Evolutionary conservation across 2,113 vertebrate genomes (phyloP).

Genomic region (Hippocampus mohnikei): DNA sequence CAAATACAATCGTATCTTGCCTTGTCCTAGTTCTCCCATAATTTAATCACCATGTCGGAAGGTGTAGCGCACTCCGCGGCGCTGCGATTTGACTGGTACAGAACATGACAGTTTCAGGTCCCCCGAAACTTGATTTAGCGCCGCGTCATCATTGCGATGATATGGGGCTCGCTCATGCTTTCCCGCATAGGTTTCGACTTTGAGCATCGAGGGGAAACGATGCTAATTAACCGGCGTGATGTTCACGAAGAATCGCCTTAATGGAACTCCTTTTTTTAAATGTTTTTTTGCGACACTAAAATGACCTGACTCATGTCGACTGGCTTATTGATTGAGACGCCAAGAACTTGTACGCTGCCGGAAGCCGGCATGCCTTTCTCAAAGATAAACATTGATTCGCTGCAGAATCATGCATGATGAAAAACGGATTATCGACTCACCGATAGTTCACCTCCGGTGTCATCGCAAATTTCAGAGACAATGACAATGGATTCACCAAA

Average conservation of each 20-base stretch:
- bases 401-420: neutral
- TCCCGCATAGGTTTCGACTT: neutral
- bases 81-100: conserved; percentile 21
- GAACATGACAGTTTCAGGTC: conserved; percentile 41
- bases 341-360: neutral
- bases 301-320: neutral
- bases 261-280: neutral
- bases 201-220: neutral
- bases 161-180: neutral
- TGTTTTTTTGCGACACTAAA: neutral
- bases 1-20: conserved; percentile 16
- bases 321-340: neutral
- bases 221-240: neutral
- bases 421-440: neutral
- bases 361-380: neutral
- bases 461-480: neutral
- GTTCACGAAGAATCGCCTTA: neutral
- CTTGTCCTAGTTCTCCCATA: conserved; percentile 22
- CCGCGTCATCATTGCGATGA: conserved; percentile 5
- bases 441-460: too few relatives aligned
- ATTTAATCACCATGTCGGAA: conserved; percentile 25
- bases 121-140: conserved; percentile 32
- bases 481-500: neutral
- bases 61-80: conserved; percentile 17
- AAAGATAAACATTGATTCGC: neutral